Percentiles rank a stretch among this genome's conserved stretches.
phyloP scores from a whole-genome alignment of 2,888 invertebrate species.

The Tinea pellionella region DNA sequence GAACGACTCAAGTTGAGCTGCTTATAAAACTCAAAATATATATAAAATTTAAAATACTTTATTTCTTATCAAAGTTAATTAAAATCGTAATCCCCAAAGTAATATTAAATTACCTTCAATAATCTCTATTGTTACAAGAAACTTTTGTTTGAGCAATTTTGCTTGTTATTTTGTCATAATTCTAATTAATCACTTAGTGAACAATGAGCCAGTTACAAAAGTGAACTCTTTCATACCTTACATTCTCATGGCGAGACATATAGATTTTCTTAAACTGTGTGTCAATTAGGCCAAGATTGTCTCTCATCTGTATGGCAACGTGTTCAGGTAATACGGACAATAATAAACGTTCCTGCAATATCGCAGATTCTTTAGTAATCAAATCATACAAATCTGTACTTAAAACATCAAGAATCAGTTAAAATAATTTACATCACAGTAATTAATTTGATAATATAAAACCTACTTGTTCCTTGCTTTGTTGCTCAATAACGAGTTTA shows the following conservation, averaged over 20 bases:
- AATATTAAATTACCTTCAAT: not conserved
- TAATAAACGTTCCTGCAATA: constrained; percentile 84
- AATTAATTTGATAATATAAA: not conserved
- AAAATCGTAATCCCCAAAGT: not conserved
- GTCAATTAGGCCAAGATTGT: constrained; percentile 90
- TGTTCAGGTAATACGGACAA: constrained; percentile 95
- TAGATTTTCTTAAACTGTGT: constrained; percentile 98
- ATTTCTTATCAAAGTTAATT: constrained; percentile 1
- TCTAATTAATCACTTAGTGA: not conserved
- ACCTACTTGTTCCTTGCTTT: constrained; percentile 88
- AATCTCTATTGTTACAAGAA: not conserved
- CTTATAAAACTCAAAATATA: not conserved
- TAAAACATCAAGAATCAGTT: not conserved
- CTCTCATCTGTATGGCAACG: constrained; percentile 96
- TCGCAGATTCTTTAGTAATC: constrained; percentile 1
- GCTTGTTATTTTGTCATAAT: not conserved
- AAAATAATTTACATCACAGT: constrained; percentile 16
- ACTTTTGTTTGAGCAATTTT: constrained; percentile 1
- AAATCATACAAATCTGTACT: no score
- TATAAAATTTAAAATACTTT: not conserved
- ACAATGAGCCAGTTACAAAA: not conserved
- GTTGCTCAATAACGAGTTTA: constrained; percentile 92
- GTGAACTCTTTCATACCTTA: constrained; percentile 75
- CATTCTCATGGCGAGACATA: constrained; percentile 96
- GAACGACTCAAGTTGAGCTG: not conserved